These are phyloP conservation scores for Rallus limicola DNA, from an alignment of 2,113 vertebrate genomes.

Conservation along the genomic window DNA sequence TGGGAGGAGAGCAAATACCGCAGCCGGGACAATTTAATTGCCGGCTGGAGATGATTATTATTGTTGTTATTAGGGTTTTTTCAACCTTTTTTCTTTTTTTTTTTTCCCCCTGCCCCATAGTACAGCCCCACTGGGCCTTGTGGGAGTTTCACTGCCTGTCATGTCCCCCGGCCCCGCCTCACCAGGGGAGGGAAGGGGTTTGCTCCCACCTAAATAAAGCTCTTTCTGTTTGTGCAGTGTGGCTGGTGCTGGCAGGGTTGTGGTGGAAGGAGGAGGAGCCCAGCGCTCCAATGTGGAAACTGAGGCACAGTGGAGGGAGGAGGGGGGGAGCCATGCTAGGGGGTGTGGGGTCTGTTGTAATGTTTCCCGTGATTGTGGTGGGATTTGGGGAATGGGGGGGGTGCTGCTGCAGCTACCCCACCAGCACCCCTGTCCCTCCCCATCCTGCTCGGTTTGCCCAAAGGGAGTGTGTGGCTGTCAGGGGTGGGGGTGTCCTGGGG, in stretches of 20 bases:
- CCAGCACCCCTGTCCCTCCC: neutral
- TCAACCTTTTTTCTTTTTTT: neutral
- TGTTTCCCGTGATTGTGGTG: fast-evolving
- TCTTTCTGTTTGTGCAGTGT: fast-evolving
- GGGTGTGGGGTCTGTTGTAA: neutral
- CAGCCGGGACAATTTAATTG: slow-evolving; percentile 61
- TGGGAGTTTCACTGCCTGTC: neutral
- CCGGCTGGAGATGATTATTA: neutral
- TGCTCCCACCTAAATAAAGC: neutral
- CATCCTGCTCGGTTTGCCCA: neutral
- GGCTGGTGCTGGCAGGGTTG: fast-evolving
- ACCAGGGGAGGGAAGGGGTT: neutral
- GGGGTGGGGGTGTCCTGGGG: fast-evolving
- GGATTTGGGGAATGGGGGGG: neutral
- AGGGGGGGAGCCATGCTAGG: no score
- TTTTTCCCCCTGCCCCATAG: fast-evolving
- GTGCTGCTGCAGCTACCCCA: neutral
- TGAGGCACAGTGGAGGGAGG: neutral
- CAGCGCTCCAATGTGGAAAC: neutral
- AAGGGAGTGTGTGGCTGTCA: fast-evolving
- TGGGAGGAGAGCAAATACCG: slow-evolving; percentile 45
- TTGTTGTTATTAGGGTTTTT: neutral
- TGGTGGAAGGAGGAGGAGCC: neutral
- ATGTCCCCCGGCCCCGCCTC: no score
- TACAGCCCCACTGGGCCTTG: neutral